These are phyloP conservation scores for Aselliscus stoliczkanus DNA, from an alignment of 2,797 vertebrate genomes.

Conservation along the genomic window DNA sequence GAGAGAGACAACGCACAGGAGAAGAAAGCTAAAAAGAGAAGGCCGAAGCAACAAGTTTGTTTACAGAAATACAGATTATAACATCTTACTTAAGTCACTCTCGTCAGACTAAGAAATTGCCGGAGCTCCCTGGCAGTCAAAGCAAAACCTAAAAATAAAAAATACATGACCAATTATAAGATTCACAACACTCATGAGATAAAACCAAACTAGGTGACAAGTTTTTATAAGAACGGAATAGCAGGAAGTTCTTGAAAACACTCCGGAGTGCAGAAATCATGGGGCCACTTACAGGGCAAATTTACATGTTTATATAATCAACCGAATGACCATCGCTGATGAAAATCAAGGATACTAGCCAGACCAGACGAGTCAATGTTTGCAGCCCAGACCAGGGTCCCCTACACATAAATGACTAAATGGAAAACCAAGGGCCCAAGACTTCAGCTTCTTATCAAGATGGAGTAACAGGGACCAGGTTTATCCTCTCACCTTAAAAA, in stretches of 20 bases:
- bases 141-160: background rate
- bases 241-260: conserved; percentile 1
- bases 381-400: background rate
- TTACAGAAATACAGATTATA: background rate
- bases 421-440: background rate
- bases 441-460: background rate
- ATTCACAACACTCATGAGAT: background rate
- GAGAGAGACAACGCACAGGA: no score
- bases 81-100: background rate
- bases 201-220: background rate
- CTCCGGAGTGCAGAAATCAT: background rate
- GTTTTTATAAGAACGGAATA: background rate
- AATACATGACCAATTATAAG: background rate
- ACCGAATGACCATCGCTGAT: background rate
- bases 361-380: background rate
- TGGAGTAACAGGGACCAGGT: background rate
- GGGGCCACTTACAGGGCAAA: background rate
- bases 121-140: background rate
- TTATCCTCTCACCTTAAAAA: background rate
- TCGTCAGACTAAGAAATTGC: background rate
- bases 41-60: background rate
- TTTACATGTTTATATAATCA: background rate
- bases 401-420: background rate
- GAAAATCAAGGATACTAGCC: background rate
- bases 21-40: background rate